Base-by-base conservation (phyloP, 2,797 vertebrate genomes). In the Emys orbicularis region DNA sequence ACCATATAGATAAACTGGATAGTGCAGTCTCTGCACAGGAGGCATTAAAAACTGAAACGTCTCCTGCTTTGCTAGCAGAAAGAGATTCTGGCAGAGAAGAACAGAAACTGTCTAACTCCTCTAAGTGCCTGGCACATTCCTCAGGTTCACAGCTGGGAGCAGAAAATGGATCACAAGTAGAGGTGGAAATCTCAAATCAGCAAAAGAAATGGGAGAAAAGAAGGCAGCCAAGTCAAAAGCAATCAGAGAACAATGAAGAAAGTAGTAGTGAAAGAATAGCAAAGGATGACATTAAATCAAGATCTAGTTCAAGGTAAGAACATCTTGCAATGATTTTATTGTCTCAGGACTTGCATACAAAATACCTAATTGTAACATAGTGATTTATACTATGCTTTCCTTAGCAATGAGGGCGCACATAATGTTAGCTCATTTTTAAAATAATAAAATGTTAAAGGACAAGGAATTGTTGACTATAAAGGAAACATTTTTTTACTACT, bases 111-210 rank as follows among this genome's bases (percentile, higher is more conserved):
- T 97, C 98, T 11, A 74, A 98, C 89, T 98, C 98, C 95, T 98
- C 98, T 96, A 99, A 98, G 98, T 99, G 99, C 99, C 98, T 99
- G 98, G 97, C 96, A 74, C 97, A 96, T 90, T 92, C 97, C 96
- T 98, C 98, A 29, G 98, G 97, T 91, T 97, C 97, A n/a, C 97
- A 90, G 82, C 91, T 94, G 76, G 90, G 96, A 93, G 96, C 97
- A 89, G 98, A 98, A 84, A 97, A 94, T 86, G 94, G 96, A 92
- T 97, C n/a, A 34, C 97, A 83, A 81, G 96, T 94, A 97, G 98
- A 79, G 88, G 88, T 53, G n/a, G 94, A 95, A 9, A 91, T 85
- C 4, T 97, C 97, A 82, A 92, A 88, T 94, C 98, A 96, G 85
- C 98, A 98, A 53, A 95, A 96, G 85, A 98, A 96, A 82, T 97